These are phyloP conservation scores for Apodemia zela DNA, from an alignment of 2,888 invertebrate species.

Conservation along the genomic window DNA sequence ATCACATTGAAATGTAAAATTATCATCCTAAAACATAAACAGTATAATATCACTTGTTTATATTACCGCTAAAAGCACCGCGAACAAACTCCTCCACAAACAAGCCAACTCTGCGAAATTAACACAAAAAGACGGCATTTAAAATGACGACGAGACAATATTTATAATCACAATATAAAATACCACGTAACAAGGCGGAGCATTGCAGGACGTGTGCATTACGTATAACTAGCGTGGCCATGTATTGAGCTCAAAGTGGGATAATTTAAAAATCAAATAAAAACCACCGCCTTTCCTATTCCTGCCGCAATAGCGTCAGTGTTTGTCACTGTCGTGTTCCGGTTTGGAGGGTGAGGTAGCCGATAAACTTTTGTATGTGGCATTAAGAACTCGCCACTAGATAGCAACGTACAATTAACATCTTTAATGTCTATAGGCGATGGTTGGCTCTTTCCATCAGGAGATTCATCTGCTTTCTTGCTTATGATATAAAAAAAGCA, in stretches of 20 bases:
- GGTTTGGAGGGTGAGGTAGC: too few species aligned
- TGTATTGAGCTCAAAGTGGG: not conserved
- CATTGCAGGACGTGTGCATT: slow-evolving; percentile 31
- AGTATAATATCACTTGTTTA: not conserved
- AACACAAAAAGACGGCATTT: slow-evolving; percentile 14
- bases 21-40: not conserved
- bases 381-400: too few species aligned
- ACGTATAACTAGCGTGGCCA: not conserved
- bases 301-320: too few species aligned
- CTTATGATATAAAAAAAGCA: too few species aligned
- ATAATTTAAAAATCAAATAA: not conserved
- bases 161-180: slow-evolving; percentile 22
- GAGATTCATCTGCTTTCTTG: too few species aligned
- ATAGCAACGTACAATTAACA: too few species aligned
- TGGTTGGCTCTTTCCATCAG: too few species aligned
- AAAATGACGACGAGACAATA: slow-evolving; percentile 19
- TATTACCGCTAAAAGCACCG: not conserved
- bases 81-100: not conserved
- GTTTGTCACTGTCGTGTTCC: too few species aligned
- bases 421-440: too few species aligned
- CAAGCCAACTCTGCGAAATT: slow-evolving; percentile 6
- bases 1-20: not conserved
- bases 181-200: slow-evolving; percentile 25
- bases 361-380: too few species aligned
- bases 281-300: too few species aligned